Evolutionary conservation across 2,797 vertebrate species (phyloP).

Genomic region (Chiropotes sagulatus): DNA sequence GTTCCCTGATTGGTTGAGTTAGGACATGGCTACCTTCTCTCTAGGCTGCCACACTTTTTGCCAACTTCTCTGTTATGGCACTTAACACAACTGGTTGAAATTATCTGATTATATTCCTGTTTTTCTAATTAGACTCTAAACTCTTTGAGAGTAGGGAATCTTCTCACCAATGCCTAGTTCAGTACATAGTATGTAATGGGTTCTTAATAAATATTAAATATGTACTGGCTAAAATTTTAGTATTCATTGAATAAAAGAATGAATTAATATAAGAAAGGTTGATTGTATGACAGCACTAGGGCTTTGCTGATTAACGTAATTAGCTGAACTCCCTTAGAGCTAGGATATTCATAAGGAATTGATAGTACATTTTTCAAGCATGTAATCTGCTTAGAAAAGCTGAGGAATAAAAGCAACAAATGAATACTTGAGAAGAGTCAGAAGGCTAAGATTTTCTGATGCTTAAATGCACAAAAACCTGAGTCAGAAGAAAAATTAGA

Average conservation of each 20-base stretch:
- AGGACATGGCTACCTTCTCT: background rate
- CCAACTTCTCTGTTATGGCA: background rate
- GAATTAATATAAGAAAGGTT: background rate
- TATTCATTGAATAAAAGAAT: background rate
- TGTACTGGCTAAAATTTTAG: background rate
- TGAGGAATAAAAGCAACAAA: constrained; percentile 39
- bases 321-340: background rate
- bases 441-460: constrained; percentile 17
- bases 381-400: background rate
- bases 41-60: background rate
- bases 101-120: background rate
- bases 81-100: background rate
- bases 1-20: background rate
- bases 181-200: background rate
- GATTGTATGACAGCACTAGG: background rate
- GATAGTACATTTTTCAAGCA: background rate
- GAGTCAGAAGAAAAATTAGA: constrained; percentile 18
- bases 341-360: background rate
- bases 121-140: background rate
- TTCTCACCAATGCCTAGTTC: background rate
- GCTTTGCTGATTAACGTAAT: background rate
- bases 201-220: constrained; percentile 2
- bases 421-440: background rate
- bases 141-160: background rate
- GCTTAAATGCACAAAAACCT: constrained; percentile 6